Conservation (phyloP, 2,888 invertebrate genomes). For the Petrolisthes cinctipes region DNA sequence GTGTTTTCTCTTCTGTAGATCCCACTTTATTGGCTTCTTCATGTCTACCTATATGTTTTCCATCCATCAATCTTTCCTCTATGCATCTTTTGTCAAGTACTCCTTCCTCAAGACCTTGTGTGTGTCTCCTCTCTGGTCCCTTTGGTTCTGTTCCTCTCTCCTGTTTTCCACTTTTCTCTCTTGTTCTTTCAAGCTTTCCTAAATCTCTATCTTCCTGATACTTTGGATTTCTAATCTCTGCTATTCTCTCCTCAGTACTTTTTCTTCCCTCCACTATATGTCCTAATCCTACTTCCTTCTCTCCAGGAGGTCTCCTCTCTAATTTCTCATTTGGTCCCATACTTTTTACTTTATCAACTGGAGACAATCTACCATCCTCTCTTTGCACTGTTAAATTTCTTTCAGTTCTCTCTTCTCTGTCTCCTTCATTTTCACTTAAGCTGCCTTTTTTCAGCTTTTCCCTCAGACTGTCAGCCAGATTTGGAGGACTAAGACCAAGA, state of each 20-base stretch:
- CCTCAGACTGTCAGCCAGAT: constrained; percentile 45
- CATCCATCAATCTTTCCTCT: background rate
- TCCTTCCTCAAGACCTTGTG: background rate
- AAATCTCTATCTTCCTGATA: too few species aligned
- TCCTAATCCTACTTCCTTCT: too few species aligned
- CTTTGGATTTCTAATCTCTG: too few species aligned
- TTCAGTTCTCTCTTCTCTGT: constrained; percentile 13
- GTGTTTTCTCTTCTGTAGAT: background rate
- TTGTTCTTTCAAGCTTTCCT: background rate
- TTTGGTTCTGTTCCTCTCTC: constrained; percentile 15
- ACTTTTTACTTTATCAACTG: background rate
- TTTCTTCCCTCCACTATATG: too few species aligned
- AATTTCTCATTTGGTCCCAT: too few species aligned
- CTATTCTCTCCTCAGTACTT: too few species aligned
- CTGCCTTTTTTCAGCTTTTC: constrained; percentile 45
- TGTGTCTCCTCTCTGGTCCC: background rate
- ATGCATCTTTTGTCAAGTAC: background rate
- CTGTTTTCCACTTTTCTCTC: background rate
- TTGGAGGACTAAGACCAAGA: constrained; percentile 55
- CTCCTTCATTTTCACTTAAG: constrained; percentile 35
- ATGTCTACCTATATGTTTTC: background rate
- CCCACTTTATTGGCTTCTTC: background rate
- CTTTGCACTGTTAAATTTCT: background rate
- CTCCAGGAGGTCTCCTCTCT: too few species aligned
- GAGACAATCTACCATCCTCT: background rate